Evolutionary conservation across 2,113 vertebrate genomes (phyloP).

Genomic region (Panthera leo): DNA sequence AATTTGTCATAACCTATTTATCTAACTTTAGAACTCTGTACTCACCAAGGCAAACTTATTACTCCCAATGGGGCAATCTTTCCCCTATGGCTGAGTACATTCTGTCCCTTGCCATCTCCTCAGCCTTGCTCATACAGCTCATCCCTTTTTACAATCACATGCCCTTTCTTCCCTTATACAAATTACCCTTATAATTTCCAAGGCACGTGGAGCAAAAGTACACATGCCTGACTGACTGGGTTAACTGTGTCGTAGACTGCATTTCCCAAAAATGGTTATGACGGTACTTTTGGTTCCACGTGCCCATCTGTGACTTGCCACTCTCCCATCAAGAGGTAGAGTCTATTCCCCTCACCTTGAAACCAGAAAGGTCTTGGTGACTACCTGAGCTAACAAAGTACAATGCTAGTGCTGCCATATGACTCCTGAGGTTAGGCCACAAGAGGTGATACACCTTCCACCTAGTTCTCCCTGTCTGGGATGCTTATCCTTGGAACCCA

Average conservation of each 20-base stretch:
- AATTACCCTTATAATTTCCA: background rate
- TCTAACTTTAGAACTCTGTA: background rate
- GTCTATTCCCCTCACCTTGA: background rate
- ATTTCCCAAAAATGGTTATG: conserved; percentile 4
- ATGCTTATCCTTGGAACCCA: background rate
- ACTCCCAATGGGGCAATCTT: background rate
- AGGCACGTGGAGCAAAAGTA: background rate
- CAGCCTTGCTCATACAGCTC: background rate
- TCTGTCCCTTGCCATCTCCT: background rate
- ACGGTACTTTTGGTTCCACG: background rate
- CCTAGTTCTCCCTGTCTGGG: background rate
- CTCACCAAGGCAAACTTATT: background rate
- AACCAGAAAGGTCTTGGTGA: background rate
- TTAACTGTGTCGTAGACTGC: background rate
- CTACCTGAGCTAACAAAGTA: background rate
- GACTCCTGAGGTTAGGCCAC: background rate
- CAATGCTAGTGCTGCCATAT: background rate
- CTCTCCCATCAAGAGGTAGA: background rate
- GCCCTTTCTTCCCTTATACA: background rate
- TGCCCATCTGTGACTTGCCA: background rate
- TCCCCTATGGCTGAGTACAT: background rate
- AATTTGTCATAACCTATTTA: background rate
- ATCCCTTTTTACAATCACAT: background rate
- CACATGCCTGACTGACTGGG: background rate
- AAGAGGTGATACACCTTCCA: background rate